Evolutionary conservation across 2,113 vertebrate species (phyloP), one percentile per base, ranked within the genome.

Genomic region (Datnioides undecimradiatus): DNA sequence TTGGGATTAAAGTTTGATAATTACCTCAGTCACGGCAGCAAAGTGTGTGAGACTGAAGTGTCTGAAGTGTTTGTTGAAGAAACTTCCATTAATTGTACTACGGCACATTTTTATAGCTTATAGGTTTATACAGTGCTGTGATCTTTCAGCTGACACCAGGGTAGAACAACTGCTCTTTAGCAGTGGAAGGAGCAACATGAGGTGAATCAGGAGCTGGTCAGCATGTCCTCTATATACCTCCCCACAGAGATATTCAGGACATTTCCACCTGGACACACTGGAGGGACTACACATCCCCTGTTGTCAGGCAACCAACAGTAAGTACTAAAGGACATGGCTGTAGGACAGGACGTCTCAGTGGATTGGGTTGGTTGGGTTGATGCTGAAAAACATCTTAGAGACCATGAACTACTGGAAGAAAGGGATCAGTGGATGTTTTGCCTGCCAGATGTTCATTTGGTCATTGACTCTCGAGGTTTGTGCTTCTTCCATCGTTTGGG

Each of bases 1-100:
- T 31, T n/a, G 46, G 38, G 33, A 83, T 76, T 66, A 62, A 80
- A 82, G 69, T 62, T 76, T 77, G 51, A 71, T 76, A 62, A 57
- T 34, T 4, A 46, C 54, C 46, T 80, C 46, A 54, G 71, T 70
- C 19, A 41, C 38, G 49, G 46, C 41, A 27, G 57, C 16, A 16
- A 29, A 72, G 51, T 62, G 46, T 33, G 23, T 8, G 27, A 31
- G 25, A 3, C 2, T 6, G 5, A n/a, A 29, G 38, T 40, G 34
- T 63, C 52, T 49, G 13, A 57, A 58, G 33, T 3, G 23, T 27
- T 60, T 49, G 14, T 5, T 6, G 23, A 54, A 33, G n/a, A 33
- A 63, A 34, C 21, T 29, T 49, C 49, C 38, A 17, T 69, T 64
- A 45, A 21, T 68, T 41, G 25, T 59, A 36, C 9, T 21, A 34